Conservation (phyloP, 2,797 vertebrate species). For the Lacerta viridis region DNA sequence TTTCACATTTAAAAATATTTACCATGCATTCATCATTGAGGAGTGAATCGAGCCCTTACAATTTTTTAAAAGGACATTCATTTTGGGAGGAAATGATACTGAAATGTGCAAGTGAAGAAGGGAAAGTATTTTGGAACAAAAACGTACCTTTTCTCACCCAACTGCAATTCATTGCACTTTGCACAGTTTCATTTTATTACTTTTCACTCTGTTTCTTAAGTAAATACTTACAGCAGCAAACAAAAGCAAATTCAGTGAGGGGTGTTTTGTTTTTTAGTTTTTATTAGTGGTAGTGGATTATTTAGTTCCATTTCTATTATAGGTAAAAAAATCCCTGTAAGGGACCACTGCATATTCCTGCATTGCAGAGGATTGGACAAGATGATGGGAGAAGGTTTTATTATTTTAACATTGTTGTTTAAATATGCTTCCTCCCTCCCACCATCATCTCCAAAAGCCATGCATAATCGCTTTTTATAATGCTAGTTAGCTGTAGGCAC, state of each 20-base stretch:
- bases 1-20: constrained; percentile 5
- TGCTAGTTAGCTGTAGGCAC: background rate
- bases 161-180: background rate
- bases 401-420: background rate
- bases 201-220: background rate
- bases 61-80: background rate
- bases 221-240: background rate
- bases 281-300: background rate
- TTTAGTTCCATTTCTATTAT: background rate
- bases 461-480: background rate
- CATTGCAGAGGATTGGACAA: no score
- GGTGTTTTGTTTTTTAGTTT: no score
- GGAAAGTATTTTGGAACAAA: background rate
- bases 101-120: no score
- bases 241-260: background rate
- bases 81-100: background rate
- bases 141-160: background rate
- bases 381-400: no score
- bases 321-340: constrained; percentile 15
- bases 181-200: background rate
- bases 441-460: background rate
- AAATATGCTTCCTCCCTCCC: background rate
- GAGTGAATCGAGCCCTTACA: background rate
- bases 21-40: background rate
- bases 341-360: background rate